These are phyloP conservation scores for Cherax destructor DNA, from an alignment of 1,140 invertebrate species.

Conservation along the genomic window DNA sequence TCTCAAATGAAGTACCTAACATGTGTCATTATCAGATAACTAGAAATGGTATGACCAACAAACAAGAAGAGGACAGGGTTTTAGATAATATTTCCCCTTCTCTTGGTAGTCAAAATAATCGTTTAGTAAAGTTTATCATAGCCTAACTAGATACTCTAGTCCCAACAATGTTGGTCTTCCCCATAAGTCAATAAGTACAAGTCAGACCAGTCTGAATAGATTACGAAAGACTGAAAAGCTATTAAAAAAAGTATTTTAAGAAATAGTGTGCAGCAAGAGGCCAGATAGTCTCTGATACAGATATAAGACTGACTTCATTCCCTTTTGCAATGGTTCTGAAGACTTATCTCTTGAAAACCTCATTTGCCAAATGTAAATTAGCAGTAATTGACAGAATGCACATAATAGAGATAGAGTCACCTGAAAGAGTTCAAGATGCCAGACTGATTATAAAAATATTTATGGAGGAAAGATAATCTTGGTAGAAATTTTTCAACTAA, in stretches of 20 bases:
- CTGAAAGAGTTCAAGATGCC: conserved; percentile 30
- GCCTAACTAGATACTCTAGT: conserved; percentile 29
- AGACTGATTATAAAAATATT: conserved; percentile 67
- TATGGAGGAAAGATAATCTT: conserved; percentile 41
- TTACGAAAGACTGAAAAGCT: background rate
- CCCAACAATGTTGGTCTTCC: conserved; percentile 54
- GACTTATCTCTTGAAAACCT: conserved; percentile 5
- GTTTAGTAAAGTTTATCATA: background rate
- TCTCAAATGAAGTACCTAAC: background rate
- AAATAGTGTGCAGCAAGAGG: conserved; percentile 30
- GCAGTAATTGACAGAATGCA: conserved; percentile 64
- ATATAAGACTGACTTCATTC: conserved; percentile 60
- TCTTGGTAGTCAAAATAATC: background rate
- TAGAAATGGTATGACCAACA: background rate
- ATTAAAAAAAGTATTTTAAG: conserved; percentile 35
- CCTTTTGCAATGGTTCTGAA: conserved; percentile 33
- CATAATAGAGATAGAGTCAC: conserved; percentile 55
- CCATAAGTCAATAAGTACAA: background rate
- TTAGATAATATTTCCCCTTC: background rate
- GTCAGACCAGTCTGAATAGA: conserved; percentile 21
- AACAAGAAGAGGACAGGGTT: background rate
- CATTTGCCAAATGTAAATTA: conserved; percentile 59
- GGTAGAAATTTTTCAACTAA: conserved; percentile 39
- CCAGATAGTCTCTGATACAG: conserved; percentile 45
- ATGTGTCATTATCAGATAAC: background rate